phyloP scores from a whole-genome alignment of 2,888 invertebrate species.

The Cistogaster globosa region DNA sequence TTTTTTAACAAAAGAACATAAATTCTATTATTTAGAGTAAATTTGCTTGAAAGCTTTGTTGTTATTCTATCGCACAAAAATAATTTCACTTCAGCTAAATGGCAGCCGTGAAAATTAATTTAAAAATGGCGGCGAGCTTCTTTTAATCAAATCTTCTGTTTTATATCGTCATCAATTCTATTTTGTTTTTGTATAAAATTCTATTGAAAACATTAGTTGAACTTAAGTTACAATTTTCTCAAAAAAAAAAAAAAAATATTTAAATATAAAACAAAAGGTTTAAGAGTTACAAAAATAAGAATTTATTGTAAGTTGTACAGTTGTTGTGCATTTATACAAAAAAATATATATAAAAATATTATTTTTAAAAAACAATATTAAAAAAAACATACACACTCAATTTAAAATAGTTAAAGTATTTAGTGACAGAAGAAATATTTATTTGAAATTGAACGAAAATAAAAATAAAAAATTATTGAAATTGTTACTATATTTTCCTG shows the following conservation, averaged over 20 bases:
- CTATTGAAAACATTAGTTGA: too few relatives aligned
- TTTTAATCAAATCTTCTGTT: too few relatives aligned
- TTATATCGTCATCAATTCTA: too few relatives aligned
- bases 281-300: not conserved
- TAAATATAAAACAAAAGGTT: not conserved
- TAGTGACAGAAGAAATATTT: not conserved
- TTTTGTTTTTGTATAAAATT: too few relatives aligned
- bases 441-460: conserved; percentile 6
- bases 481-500: conserved; percentile 46
- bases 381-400: not conserved
- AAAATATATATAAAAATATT: conserved; percentile 13
- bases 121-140: too few relatives aligned
- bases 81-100: too few relatives aligned
- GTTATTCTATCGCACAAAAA: too few relatives aligned
- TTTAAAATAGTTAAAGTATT: not conserved
- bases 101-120: too few relatives aligned
- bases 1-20: too few relatives aligned
- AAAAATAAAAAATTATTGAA: not conserved
- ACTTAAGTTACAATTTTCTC: too few relatives aligned
- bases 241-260: not conserved
- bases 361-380: not conserved
- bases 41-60: too few relatives aligned
- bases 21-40: too few relatives aligned
- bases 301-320: conserved; percentile 55
- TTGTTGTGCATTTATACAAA: conserved; percentile 34